Evolutionary conservation across 2,113 vertebrate species (phyloP).

Genomic region (Triplophysa rosa): DNA sequence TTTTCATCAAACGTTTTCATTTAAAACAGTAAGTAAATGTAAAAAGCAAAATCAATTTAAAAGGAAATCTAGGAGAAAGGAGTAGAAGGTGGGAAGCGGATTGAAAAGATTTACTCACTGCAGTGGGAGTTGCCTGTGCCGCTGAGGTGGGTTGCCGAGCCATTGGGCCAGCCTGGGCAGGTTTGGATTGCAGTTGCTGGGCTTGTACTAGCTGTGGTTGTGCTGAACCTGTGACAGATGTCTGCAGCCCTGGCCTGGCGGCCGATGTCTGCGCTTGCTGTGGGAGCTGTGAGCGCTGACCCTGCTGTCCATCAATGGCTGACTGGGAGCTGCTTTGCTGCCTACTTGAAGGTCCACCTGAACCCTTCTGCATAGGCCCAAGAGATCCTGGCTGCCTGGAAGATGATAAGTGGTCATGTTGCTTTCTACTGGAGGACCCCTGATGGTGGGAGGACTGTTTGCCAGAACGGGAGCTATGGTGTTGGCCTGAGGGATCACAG

Average conservation of each 20-base stretch:
- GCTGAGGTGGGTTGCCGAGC: constrained; percentile 59
- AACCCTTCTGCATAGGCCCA: constrained; percentile 58
- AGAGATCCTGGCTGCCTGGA: constrained; percentile 57
- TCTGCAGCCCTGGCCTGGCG: constrained; percentile 67
- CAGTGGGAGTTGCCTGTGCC: constrained; percentile 59
- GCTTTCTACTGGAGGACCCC: constrained; percentile 63
- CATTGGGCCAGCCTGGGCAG: constrained; percentile 65
- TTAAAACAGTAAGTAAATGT: no score
- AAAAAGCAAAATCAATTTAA: no score
- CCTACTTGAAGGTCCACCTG: constrained; percentile 66
- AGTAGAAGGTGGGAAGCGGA: no score
- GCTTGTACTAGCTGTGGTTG: constrained; percentile 71
- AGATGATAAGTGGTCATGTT: constrained; percentile 61
- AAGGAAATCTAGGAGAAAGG: no score
- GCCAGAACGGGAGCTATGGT: constrained; percentile 71
- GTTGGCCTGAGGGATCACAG: constrained; percentile 80
- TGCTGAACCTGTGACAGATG: constrained; percentile 42
- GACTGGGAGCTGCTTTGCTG: constrained; percentile 43
- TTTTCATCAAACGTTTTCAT: no score
- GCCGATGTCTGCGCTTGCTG: constrained; percentile 70
- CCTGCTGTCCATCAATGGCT: constrained; percentile 41
- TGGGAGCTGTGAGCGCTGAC: constrained; percentile 74
- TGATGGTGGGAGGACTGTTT: constrained; percentile 67
- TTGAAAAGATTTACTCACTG: constrained; percentile 40
- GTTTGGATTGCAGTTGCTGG: constrained; percentile 70